These are phyloP conservation scores for Laupala kohalensis DNA, from an alignment of 1,140 invertebrate species.

Conservation along the genomic window DNA sequence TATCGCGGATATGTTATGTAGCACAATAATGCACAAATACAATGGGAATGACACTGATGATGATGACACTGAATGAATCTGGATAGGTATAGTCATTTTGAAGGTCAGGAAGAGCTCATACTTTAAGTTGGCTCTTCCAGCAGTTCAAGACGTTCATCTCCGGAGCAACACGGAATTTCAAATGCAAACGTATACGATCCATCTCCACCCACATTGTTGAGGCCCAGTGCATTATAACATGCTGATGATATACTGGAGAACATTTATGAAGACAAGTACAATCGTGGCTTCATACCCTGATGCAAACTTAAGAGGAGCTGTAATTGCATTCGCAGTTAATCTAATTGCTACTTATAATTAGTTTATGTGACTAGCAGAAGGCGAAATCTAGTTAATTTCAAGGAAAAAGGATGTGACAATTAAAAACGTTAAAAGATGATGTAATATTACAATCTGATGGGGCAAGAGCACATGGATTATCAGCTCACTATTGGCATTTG, in stretches of 20 bases:
- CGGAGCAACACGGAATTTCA: not conserved
- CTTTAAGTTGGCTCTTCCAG: not conserved
- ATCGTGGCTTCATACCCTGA: not conserved
- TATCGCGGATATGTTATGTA: not conserved
- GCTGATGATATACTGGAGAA: not conserved
- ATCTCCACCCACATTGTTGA: too few relatives aligned
- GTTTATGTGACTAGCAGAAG: not conserved
- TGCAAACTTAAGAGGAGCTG: not conserved
- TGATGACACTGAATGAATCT: not conserved
- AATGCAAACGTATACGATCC: not conserved
- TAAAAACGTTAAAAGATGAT: not conserved
- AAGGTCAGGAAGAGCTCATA: too few relatives aligned
- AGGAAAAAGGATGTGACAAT: not conserved
- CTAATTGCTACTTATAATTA: not conserved
- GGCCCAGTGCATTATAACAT: not conserved
- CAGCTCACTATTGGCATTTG: too few relatives aligned
- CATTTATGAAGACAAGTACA: slow-evolving; percentile 1
- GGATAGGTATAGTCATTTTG: not conserved
- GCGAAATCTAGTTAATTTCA: not conserved
- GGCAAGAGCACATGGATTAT: too few relatives aligned
- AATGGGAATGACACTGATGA: too few relatives aligned
- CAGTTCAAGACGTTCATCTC: not conserved
- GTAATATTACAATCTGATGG: not conserved
- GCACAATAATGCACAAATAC: too few relatives aligned
- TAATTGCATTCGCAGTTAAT: not conserved